These are phyloP conservation scores for Gallinago solitaria DNA, from an alignment of 2,797 vertebrate genomes.

Conservation along the genomic window DNA sequence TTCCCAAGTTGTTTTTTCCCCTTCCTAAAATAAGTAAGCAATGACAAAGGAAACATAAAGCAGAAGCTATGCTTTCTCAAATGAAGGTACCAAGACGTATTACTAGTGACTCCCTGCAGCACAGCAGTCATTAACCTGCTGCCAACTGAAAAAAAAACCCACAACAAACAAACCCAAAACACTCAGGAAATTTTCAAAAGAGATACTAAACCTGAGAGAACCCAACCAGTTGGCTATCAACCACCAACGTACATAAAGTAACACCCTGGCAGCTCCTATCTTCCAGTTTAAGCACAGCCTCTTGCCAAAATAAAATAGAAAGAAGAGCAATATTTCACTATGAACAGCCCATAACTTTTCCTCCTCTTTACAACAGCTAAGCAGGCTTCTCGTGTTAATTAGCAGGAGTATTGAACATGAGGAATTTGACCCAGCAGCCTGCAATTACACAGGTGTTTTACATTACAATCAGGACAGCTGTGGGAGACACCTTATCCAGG, in stretches of 20 bases:
- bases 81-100: rapidly evolving
- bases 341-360: rapidly evolving
- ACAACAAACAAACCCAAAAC: not conserved
- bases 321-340: too few species aligned
- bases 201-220: not conserved
- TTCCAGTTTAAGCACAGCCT: not conserved
- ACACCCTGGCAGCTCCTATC: too few species aligned
- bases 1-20: too few species aligned
- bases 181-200: too few species aligned
- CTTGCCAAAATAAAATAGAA: not conserved
- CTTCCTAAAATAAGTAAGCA: not conserved
- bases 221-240: rapidly evolving
- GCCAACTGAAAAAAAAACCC: not conserved
- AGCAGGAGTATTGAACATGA: rapidly evolving
- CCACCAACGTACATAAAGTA: rapidly evolving
- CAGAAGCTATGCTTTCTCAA: not conserved
- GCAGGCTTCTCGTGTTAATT: too few species aligned
- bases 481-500: rapidly evolving
- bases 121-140: rapidly evolving
- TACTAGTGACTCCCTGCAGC: not conserved
- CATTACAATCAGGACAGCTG: rapidly evolving
- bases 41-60: rapidly evolving
- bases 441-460: rapidly evolving
- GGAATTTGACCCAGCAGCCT: rapidly evolving
- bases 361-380: not conserved